Evolutionary conservation across 1,140 invertebrate species (phyloP).

Genomic region (Arctopsyche grandis): DNA sequence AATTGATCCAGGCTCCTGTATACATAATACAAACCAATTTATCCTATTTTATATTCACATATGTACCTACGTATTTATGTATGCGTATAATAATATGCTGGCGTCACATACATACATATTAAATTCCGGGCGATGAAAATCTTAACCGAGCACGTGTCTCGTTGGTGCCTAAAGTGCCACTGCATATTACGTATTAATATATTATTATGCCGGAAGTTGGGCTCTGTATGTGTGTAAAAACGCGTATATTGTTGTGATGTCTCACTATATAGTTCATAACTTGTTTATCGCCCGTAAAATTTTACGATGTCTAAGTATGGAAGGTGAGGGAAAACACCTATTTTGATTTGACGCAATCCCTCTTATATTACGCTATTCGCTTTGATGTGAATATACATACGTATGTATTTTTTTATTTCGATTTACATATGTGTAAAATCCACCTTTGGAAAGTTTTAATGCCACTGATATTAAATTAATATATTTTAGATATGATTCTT

Average conservation of each 20-base stretch:
- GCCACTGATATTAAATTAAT: too few species aligned
- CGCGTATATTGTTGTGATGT: not conserved
- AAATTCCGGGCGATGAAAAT: too few species aligned
- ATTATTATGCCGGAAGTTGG: too few species aligned
- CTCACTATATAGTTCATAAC: slow-evolving; percentile 13
- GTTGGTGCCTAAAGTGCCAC: too few species aligned
- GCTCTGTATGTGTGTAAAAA: too few species aligned
- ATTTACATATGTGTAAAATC: not conserved
- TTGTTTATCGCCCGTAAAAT: slow-evolving; percentile 1
- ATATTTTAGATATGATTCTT: too few species aligned
- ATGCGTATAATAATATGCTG: not conserved
- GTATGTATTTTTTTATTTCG: not conserved
- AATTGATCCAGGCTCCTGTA: slow-evolving; percentile 7
- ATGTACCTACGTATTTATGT: not conserved
- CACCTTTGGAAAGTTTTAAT: too few species aligned
- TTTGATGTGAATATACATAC: not conserved
- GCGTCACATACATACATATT: not conserved
- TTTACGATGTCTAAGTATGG: not conserved
- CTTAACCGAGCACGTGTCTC: too few species aligned
- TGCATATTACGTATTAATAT: too few species aligned
- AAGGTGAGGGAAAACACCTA: not conserved
- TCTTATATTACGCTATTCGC: too few species aligned
- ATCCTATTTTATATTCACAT: not conserved
- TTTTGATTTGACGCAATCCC: slow-evolving; percentile 1
- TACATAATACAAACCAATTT: not conserved